Evolutionary conservation across 1,140 invertebrate species (phyloP).

Genomic region (Aphidius ervi): DNA sequence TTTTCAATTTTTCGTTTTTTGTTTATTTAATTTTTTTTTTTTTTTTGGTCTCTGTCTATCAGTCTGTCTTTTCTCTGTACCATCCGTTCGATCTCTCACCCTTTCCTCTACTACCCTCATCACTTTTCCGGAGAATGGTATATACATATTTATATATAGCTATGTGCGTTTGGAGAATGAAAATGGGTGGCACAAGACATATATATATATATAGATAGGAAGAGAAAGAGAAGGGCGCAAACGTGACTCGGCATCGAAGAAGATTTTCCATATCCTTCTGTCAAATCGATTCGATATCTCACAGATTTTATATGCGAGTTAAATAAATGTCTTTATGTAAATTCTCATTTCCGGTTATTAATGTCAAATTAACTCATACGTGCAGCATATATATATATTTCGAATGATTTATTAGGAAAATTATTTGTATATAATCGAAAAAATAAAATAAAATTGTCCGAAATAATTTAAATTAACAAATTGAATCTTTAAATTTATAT

Average conservation of each 20-base stretch:
- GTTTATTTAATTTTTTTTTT: neutral
- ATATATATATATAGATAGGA: neutral
- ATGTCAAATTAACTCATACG: neutral
- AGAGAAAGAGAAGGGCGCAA: neutral
- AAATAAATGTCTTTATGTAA: slow-evolving; percentile 10
- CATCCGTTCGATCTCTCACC: slow-evolving; percentile 18
- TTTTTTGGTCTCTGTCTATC: neutral
- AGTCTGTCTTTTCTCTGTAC: slow-evolving; percentile 5
- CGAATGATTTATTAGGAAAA: no score
- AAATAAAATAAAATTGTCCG: neutral
- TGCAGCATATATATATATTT: no score
- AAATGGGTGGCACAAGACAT: neutral
- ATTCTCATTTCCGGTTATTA: slow-evolving; percentile 8
- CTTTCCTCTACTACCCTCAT: neutral
- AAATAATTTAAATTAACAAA: neutral
- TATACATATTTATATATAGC: no score
- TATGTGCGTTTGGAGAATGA: neutral
- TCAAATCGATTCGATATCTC: slow-evolving; percentile 16
- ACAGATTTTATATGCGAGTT: slow-evolving; percentile 2
- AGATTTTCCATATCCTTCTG: slow-evolving; percentile 6
- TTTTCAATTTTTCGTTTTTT: neutral
- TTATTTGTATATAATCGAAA: no score
- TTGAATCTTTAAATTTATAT: neutral
- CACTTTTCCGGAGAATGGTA: neutral
- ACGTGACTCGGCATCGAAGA: neutral